Base-by-base conservation (phyloP, 1,140 invertebrate species). In the Penaeus chinensis region DNA sequence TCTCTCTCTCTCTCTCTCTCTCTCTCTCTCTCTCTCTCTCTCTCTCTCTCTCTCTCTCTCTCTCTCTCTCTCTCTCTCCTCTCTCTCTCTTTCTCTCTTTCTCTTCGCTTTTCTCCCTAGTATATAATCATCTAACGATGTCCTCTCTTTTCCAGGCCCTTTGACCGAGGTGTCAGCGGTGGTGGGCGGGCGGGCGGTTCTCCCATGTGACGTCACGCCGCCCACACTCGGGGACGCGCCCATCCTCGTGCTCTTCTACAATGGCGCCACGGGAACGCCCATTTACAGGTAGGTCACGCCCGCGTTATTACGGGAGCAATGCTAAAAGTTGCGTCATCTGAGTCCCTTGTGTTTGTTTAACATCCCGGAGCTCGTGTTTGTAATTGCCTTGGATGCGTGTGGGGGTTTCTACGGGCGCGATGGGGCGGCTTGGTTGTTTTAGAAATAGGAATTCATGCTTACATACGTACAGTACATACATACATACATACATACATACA, bases 171-270 rank as follows among this genome's bases (percentile, higher is more conserved):
- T 85, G 27, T 16, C 37, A 20, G 84, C 62, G 22, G 27, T 79
- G 24, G 76, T 22, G 27, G 84, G 84, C 11, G 77, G 77, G 4
- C 60, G 77, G 22, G 76, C 63, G 10, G 32, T 79, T 2, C 47
- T 85, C 24, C 84, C 84, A 2, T 85, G 84, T 65, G 60, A 85
- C 76, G 60, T 85, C 62, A 80, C 76, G 2, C 37, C 84, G 10
- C 76, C 84, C 27, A 69, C 62, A n/a, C 76, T 32, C 37, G 42
- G n/a, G 2, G 84, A 85, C 62, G 20, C 84, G 22, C 76, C 84
- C 61, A 85, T 85, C 11, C 77, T 85, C 16, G 84, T 85, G 4
- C 76, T 85, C 32, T 85, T 85, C 76, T 85, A 85, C 60, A 85
- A 79, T 54, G 84, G 84, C 37, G 84, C 77, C 22, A 85, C 76